Conservation (phyloP, 2,113 vertebrate species). For the Carettochelys insculpta region DNA sequence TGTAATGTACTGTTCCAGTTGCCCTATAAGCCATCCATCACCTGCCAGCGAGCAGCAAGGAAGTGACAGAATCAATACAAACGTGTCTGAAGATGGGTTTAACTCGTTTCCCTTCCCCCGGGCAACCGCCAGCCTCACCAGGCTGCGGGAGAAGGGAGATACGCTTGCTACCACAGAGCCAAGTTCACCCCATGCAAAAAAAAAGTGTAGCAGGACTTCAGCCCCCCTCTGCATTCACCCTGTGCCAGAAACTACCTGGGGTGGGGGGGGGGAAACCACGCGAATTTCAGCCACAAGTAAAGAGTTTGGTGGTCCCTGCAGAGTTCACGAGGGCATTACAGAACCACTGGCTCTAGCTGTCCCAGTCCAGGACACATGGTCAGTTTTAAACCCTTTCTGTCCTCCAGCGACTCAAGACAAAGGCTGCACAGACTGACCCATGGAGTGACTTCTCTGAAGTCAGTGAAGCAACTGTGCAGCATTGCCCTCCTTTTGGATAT, state of each 20-base stretch:
- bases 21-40: constrained; percentile 80
- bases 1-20: constrained; percentile 78
- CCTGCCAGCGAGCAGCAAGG: constrained; percentile 79
- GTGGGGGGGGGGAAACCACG: no score
- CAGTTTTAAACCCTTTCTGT: neutral
- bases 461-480: neutral
- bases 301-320: neutral
- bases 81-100: constrained; percentile 79
- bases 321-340: accelerated
- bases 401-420: neutral
- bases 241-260: neutral
- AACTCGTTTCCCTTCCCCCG: constrained; percentile 77
- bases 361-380: neutral
- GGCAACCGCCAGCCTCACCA: constrained; percentile 41
- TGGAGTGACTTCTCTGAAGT: neutral
- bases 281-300: neutral
- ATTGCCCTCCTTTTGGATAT: neutral
- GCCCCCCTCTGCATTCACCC: neutral
- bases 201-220: neutral
- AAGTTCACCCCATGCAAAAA: neutral
- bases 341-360: neutral
- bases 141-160: neutral
- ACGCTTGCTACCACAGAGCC: neutral
- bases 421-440: neutral
- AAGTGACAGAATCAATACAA: constrained; percentile 83